Base-by-base conservation (phyloP, 2,888 invertebrate genomes). In the Epistrophe eligans region DNA sequence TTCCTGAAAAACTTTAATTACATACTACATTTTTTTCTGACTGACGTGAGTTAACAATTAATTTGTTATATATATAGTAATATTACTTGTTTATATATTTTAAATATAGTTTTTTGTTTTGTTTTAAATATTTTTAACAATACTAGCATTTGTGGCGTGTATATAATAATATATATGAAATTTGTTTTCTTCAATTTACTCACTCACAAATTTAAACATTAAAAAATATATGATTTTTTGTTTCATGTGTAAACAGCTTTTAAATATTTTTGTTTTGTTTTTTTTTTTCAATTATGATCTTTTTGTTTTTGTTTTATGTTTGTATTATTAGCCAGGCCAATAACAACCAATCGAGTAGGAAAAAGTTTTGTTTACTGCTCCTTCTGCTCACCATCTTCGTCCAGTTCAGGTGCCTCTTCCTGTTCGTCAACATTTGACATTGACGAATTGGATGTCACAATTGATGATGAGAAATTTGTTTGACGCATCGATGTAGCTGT, bases 321-420 rank as follows among this genome's bases (percentile, higher is more conserved):
- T 70, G 0, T 70, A 24, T 45, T 82, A 55, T 45, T 58, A 52
- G 52, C 60, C 70, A 83, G 83, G 71, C 57, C 58, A 72, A 55
- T 70, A 74, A 77, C 83, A 88, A 89, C 84, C 89, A 89, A 62
- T 89, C 90, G 88, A 89, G 90, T 90, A 90, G 91, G 91, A 90
- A 90, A 91, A 89, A 89, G 89, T 89, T 90, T 89, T 77, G 89
- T 80, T 84, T 88, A 89, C 88, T 88, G 80, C 79, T 82, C 77
- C 83, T 80, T 55, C 82, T 82, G 84, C 77, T 82, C 80, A 70
- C 73, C 80, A 62, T 80, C 72, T 57, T 79, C 76, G 10, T 62
- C 35, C 24, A 71, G 48, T 24, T 76, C 77, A 62, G 60, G 43
- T 77, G 64, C 40, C 35, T 71, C 60, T 19, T 72, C 52, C 15